phyloP scores from a whole-genome alignment of 1,140 invertebrate genomes.

The Branchinecta lindahli region DNA sequence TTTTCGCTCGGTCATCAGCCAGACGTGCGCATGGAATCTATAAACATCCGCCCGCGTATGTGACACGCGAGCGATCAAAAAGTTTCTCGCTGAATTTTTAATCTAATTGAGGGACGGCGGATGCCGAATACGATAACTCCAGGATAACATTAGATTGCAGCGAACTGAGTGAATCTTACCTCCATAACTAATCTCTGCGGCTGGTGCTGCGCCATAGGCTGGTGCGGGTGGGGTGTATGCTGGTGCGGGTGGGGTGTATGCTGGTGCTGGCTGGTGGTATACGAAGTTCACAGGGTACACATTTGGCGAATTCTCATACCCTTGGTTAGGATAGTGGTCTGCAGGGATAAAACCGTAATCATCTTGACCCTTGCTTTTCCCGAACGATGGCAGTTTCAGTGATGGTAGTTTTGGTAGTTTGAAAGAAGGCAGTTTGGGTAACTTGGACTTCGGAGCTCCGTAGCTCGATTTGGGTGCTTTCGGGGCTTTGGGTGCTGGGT shows the following conservation, averaged over 20 bases:
- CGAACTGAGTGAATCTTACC: too few relatives aligned
- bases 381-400: conserved; percentile 7
- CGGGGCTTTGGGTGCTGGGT: conserved; percentile 15
- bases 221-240: conserved; percentile 10
- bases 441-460: conserved; percentile 13
- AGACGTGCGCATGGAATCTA: too few relatives aligned
- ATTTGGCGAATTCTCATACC: conserved; percentile 16
- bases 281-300: conserved; percentile 19
- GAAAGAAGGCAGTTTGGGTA: conserved; percentile 3
- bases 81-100: too few relatives aligned
- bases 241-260: conserved; percentile 7
- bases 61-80: too few relatives aligned
- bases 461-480: conserved; percentile 18
- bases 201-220: conserved; percentile 2
- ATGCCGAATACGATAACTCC: too few relatives aligned
- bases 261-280: conserved; percentile 14
- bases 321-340: conserved; percentile 19
- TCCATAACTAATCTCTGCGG: too few relatives aligned
- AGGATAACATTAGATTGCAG: too few relatives aligned
- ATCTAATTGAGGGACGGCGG: too few relatives aligned
- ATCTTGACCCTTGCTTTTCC: conserved; percentile 13
- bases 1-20: too few relatives aligned
- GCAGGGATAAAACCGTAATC: conserved; percentile 12
- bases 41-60: too few relatives aligned
- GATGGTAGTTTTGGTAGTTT: conserved; percentile 17